Evolutionary conservation across 2,113 vertebrate species (phyloP), one percentile per base, ranked within the genome.

Genomic region (Verasper variegatus): DNA sequence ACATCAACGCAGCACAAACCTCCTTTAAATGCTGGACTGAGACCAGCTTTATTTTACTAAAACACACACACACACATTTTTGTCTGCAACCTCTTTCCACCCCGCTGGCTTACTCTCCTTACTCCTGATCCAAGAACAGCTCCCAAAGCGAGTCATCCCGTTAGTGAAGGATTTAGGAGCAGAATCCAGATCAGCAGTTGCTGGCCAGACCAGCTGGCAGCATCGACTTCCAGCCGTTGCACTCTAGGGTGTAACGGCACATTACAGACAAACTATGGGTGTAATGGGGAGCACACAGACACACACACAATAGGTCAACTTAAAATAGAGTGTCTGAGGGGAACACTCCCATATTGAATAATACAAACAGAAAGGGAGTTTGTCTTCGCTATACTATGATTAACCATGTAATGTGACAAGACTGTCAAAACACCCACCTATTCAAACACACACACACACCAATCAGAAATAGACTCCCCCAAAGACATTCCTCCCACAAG

Each of bases 41-140:
- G 52, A 84, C 72, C 87, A 88, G 78, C 71, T 81, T 76, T 78
- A 60, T 81, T 82, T 84, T 62, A 78, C 59, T 14, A 21, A 79
- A 67, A 31, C 31, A 31, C 27, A 31, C 5, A 31, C 6, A 83
- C 66, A 76, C 68, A 71, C 42, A 67, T 9, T 81, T 59, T 69
- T 37, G 80, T 71, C 62, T 69, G 64, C 20, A 66, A 15, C 70
- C 80, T 52, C 37, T 68, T 68, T 84, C 76, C 14, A 0, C 37
- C 21, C 14, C 4, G 4, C 72, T 82, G 87, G 86, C 86, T 82
- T 49, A 64, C 57, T 45, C 42, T 27, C 60, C 77, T 73, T 35
- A 52, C 47, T 84, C 54, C 86, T 68, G 91, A 87, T 88, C 91
- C 91, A 86, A 82, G 78, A 74, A 27, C 86, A 74, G 84, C 78